These are phyloP conservation scores for Haliaeetus leucogaster DNA, from an alignment of 2,113 vertebrate genomes.

Conservation along the genomic window DNA sequence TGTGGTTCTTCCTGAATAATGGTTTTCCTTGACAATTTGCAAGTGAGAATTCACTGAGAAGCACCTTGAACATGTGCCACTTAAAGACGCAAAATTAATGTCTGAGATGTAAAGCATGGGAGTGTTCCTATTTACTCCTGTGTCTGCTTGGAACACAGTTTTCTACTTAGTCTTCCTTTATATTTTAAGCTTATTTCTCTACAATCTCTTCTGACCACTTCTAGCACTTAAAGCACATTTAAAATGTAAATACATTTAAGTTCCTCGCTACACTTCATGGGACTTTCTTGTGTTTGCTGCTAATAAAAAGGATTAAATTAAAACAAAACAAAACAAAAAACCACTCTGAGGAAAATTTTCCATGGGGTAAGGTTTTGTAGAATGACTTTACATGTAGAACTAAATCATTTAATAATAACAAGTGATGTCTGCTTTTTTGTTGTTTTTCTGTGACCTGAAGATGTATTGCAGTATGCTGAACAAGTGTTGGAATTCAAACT, in stretches of 20 bases:
- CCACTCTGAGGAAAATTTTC: background rate
- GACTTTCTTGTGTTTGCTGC: background rate
- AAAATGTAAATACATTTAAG: background rate
- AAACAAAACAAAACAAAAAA: background rate
- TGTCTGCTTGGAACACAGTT: background rate
- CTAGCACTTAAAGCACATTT: background rate
- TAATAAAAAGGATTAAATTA: background rate
- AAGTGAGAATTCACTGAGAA: background rate
- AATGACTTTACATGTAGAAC: background rate
- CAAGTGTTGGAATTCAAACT: background rate
- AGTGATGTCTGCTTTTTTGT: background rate
- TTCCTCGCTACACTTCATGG: background rate
- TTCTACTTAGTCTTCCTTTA: background rate
- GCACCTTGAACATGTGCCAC: background rate
- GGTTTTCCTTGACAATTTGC: background rate
- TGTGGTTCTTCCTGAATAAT: background rate
- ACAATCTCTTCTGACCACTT: background rate
- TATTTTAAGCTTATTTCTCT: background rate
- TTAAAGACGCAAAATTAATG: background rate
- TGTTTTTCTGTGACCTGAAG: background rate
- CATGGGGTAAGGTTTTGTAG: background rate
- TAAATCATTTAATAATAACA: background rate
- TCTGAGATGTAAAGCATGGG: background rate
- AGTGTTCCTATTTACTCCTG: background rate
- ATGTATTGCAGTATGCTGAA: background rate